Evolutionary conservation across 2,113 vertebrate genomes (phyloP).

Genomic region (Pterocles gutturalis): DNA sequence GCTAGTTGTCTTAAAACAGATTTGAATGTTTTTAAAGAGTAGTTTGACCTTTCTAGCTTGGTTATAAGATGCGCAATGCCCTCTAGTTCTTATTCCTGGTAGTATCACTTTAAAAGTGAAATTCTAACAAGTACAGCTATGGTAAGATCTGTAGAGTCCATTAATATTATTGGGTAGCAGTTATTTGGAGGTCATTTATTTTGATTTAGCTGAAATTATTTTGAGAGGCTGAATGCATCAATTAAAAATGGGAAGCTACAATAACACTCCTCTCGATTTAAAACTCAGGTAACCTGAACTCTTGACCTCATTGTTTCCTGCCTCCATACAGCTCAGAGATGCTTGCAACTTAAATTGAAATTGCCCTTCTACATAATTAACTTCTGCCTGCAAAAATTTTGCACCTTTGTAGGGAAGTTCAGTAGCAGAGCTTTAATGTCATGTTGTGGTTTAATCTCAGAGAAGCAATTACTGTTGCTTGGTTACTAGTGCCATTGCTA

Average conservation of each 20-base stretch:
- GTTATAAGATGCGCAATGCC: slow-evolving; percentile 68
- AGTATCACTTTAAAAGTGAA: slow-evolving; percentile 31
- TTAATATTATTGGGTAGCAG: neutral
- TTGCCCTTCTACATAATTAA: slow-evolving; percentile 63
- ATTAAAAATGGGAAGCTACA: slow-evolving; percentile 38
- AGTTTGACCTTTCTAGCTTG: neutral
- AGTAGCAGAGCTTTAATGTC: slow-evolving; percentile 41
- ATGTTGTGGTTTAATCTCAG: slow-evolving; percentile 57
- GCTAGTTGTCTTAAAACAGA: slow-evolving; percentile 48
- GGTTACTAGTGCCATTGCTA: slow-evolving; percentile 37
- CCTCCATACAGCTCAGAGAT: neutral
- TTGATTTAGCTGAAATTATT: slow-evolving; percentile 58
- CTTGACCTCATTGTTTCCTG: slow-evolving; percentile 25
- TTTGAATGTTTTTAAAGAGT: slow-evolving; percentile 10
- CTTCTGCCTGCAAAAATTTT: slow-evolving; percentile 50
- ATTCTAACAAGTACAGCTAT: neutral
- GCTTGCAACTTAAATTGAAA: slow-evolving; percentile 19
- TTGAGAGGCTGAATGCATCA: slow-evolving; percentile 25
- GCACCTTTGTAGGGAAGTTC: slow-evolving; percentile 38
- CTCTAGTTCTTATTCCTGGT: slow-evolving; percentile 72
- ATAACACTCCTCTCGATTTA: slow-evolving; percentile 42
- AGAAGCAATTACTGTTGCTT: slow-evolving; percentile 53
- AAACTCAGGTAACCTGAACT: slow-evolving; percentile 34
- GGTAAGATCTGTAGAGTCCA: slow-evolving; percentile 15
- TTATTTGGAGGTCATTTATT: slow-evolving; percentile 64